Base-by-base conservation (phyloP, 35 echinoderm and acorn worm species). In the Apostichopus parvimensis region DNA sequence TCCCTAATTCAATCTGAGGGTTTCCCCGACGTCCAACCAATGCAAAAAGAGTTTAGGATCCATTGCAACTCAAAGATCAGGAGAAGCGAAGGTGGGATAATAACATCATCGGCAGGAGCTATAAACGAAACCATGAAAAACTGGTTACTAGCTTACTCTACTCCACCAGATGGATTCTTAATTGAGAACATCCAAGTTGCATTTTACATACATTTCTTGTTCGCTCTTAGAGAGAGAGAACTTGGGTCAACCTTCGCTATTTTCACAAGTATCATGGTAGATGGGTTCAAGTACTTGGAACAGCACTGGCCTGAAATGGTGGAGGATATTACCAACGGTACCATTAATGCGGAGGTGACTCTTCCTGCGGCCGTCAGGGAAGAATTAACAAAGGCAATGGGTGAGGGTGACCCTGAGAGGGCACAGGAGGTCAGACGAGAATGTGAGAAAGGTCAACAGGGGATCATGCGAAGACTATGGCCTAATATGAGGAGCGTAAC, bases 281-380 rank as follows among this genome's bases (percentile, higher is more conserved):
- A 80, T 80, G 78, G 78, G 9, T 80, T 80, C 52, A 90, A 90
- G 71, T 57, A 52, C 17, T 56, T 95, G 54, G 94, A 95, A 62
- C 90, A 70, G 66, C 66, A 93, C 54, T 95, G 94, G 94, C 60
- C 86, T 34, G 54, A 90, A 26, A 78, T 95, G 66, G 79, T 93
- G 17, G 21, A 64, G 13, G 94, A 95, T 71, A 83, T 95, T 18
- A 56, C 52, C 12, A 62, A 54, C 28, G 94, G 94, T 24, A 57
- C 78, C 9, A n/a, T 95, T 9, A 95, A 93, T 59, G 20, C 34
- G 2, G 71, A 83, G 3, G 24, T 95, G 6, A 79, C 87, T 28
- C 87, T 95, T 20, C 59, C 57, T 12, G 17, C 25, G 2, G 66
- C 68, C 25, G 64, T 93, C 53, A 61, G 94, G 13, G 21, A 26